A percentile compares a stretch with the other conserved stretches of the same genome.
These are phyloP conservation scores for Chloroceryle amazona DNA, from an alignment of 2,797 vertebrate genomes.

Conservation along the genomic window DNA sequence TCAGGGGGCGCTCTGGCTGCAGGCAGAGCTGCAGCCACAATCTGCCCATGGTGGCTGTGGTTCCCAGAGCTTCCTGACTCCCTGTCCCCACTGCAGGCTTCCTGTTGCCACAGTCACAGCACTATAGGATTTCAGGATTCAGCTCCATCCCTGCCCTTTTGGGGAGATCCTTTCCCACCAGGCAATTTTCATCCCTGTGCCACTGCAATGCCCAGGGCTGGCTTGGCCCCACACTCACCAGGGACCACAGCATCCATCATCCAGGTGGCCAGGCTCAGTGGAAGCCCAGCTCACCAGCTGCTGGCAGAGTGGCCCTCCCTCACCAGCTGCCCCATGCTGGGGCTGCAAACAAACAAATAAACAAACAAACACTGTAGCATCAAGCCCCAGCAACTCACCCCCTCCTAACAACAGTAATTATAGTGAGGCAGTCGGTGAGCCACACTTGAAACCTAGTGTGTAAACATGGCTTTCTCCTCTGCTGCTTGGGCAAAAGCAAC, in stretches of 20 bases:
- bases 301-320: not conserved
- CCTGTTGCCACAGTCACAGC: not conserved
- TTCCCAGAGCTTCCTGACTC: not conserved
- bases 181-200: not conserved
- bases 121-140: not conserved
- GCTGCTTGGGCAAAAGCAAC: not conserved
- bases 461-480: constrained; percentile 57
- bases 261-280: rapidly evolving
- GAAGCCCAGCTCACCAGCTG: not conserved
- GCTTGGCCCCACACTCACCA: rapidly evolving
- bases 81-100: not conserved
- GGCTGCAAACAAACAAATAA: constrained; percentile 59
- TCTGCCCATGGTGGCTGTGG: rapidly evolving
- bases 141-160: not conserved
- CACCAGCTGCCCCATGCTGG: not conserved
- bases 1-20: not conserved
- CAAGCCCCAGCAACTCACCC: constrained; percentile 51
- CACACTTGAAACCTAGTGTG: constrained; percentile 23
- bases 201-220: not conserved
- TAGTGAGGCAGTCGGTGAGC: constrained; percentile 34
- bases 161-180: not conserved
- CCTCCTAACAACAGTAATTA: constrained; percentile 12
- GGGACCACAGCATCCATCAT: not conserved
- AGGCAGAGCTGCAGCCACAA: not conserved
- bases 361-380: constrained; percentile 58